These are phyloP conservation scores for Ciconia maguari DNA, from an alignment of 2,113 vertebrate species.

Conservation along the genomic window DNA sequence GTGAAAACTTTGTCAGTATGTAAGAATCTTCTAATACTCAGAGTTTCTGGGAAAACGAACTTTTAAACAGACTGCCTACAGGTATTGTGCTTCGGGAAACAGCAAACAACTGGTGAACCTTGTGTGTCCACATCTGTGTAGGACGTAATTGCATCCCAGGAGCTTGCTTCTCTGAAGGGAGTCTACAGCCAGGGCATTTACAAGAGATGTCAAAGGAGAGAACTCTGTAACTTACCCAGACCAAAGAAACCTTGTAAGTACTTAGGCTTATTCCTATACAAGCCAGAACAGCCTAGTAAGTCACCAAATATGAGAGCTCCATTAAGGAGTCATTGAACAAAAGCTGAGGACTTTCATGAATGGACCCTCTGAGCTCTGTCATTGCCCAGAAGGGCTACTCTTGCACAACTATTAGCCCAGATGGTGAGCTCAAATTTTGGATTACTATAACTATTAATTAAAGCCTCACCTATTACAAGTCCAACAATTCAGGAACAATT, in stretches of 20 bases:
- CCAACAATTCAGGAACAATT: not conserved
- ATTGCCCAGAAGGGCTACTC: not conserved
- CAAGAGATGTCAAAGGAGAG: not conserved
- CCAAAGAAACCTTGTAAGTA: not conserved
- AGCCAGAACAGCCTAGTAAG: not conserved
- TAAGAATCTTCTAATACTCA: not conserved
- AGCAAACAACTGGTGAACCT: not conserved
- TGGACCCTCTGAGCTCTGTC: not conserved
- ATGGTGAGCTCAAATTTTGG: not conserved
- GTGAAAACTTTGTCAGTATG: not conserved
- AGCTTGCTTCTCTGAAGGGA: not conserved
- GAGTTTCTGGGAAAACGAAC: not conserved
- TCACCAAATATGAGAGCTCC: not conserved
- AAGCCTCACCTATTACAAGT: not conserved
- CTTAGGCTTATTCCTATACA: not conserved
- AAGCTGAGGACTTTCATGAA: not conserved
- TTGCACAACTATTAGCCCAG: not conserved
- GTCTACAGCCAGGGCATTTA: not conserved
- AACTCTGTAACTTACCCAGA: not conserved
- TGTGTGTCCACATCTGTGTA: fast-evolving
- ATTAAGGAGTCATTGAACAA: not conserved
- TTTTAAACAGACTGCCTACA: not conserved
- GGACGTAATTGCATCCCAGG: not conserved
- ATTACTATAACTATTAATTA: not conserved
- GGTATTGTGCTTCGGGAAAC: not conserved